Base-by-base conservation (phyloP, 2,113 vertebrate genomes). In the Peromyscus leucopus region DNA sequence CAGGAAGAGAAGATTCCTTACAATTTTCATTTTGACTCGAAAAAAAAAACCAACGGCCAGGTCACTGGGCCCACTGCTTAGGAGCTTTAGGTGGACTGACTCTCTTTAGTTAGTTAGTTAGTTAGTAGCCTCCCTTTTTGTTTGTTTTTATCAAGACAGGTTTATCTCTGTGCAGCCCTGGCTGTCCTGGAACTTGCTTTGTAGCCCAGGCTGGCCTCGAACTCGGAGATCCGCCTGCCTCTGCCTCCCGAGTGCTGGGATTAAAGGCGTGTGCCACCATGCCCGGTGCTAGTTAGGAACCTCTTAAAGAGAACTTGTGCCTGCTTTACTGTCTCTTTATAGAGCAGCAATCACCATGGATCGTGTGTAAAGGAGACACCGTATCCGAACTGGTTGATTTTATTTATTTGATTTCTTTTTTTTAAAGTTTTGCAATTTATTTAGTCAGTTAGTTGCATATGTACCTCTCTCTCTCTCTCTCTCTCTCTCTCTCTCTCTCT, bases 1-100 rank as follows among this genome's bases (percentile, higher is more conserved):
- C 69, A 71, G 69, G 36, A 71, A n/a, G 8, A 71, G 69, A 17
- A 71, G 69, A 17, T 69, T 15, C 31, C 4, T 71, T 71, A 71
- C 36, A 36, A 36, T 71, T 36, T 97, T 88, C 87, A 94, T 89
- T 95, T 83, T 79, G 86, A 59, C 19, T 63, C 74, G 80, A 95
- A 84, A 94, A 46, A 94, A 46, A 82, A 89, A 84, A 94, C 91
- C 71, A 91, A 84, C 71, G 48, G 19, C 10, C 42, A 0, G 36
- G 65, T 26, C 85, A 7, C 72, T 59, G 24, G 61, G 46, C 11
- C 51, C n/a, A 33, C 51, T 92, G 46, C 80, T 88, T 79, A 65
- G 85, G 72, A 26, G 7, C 5, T 83, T 48, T 61, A 13, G 1
- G 3, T 0, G 3, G 28, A 11, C 39, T 92, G 21, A n/a, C 28